These are phyloP conservation scores for Trinorchestia longiramus DNA, from an alignment of 1,140 invertebrate genomes.

Conservation along the genomic window DNA sequence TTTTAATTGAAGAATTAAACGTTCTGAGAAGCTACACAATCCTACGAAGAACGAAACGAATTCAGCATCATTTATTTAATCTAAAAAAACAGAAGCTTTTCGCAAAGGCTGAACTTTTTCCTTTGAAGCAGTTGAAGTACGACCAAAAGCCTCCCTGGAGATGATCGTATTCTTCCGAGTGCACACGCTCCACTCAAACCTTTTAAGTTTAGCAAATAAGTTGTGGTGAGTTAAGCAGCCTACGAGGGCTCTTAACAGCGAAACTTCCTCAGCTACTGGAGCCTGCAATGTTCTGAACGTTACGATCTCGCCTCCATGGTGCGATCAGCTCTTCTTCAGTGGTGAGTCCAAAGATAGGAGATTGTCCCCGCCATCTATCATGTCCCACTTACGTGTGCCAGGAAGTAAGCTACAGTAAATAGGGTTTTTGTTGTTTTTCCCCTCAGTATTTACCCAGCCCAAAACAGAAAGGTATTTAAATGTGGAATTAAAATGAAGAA, in stretches of 20 bases:
- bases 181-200: conserved; percentile 5
- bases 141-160: background rate
- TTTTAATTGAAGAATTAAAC: background rate
- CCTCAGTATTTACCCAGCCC: background rate
- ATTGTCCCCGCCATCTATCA: no score
- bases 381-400: background rate
- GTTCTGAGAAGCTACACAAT: background rate
- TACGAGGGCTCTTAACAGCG: background rate
- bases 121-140: background rate
- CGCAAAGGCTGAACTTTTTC: background rate
- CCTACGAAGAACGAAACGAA: background rate
- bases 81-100: background rate
- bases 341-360: no score
- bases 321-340: no score
- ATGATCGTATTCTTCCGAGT: conserved; percentile 15
- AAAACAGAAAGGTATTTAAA: no score
- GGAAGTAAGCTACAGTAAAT: background rate
- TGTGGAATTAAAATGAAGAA: no score
- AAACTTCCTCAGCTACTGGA: conserved; percentile 1
- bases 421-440: background rate
- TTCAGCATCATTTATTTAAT: background rate
- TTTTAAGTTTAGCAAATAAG: conserved; percentile 51
- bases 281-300: background rate
- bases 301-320: background rate
- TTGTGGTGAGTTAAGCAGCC: conserved; percentile 34